Base-by-base conservation (phyloP, 2,797 vertebrate species). In the Hydrolagus colliei region DNA sequence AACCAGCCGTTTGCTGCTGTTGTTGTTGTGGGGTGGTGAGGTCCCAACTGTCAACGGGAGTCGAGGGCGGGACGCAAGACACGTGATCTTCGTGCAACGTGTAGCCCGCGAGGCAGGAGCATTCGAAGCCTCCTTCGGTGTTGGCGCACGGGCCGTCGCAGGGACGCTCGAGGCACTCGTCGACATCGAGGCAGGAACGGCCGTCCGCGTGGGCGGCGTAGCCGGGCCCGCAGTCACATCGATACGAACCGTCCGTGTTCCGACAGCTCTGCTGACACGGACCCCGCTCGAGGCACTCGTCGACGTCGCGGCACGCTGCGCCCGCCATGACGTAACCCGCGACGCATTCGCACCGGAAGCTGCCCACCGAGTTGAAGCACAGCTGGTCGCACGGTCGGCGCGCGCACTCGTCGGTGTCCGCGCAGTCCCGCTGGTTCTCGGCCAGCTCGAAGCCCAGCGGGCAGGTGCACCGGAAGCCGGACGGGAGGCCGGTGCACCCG, bases 211-310 rank as follows among this genome's bases (percentile, higher is more conserved):
- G 77, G 0, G 86, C 86, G 65, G 89, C 88, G 59, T 93, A 95
- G 52, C 94, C 94, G 0, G 88, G 84, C 72, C 82, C 88, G 88
- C 94, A 95, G 59, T 88, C 79, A 0, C 94, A 95, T 16, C 0
- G 87, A 87, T 92, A 95, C 18, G 92, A 88, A 20, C 94, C 93
- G 0, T 82, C 89, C 0, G 89, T 79, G 12, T 95, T 95, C 87
- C 92, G 85, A 87, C 94, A 95, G 68, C 90, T 86, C 86, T 95
- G 94, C 1, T 87, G 65, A 52, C 94, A 94, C 20, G 89, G 74
- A 52, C 1, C 0, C 0, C 68, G 85, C 0, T 86, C 85, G 20
- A 86, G 87, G 0, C 94, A 94, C 78, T 94, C 94, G 0, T 95
- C 93, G 67, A 92, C 75, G 0, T 95, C 94, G 0, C 14, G 82